phyloP scores from a whole-genome alignment of 1,140 invertebrate genomes.

The Apis cerana region DNA sequence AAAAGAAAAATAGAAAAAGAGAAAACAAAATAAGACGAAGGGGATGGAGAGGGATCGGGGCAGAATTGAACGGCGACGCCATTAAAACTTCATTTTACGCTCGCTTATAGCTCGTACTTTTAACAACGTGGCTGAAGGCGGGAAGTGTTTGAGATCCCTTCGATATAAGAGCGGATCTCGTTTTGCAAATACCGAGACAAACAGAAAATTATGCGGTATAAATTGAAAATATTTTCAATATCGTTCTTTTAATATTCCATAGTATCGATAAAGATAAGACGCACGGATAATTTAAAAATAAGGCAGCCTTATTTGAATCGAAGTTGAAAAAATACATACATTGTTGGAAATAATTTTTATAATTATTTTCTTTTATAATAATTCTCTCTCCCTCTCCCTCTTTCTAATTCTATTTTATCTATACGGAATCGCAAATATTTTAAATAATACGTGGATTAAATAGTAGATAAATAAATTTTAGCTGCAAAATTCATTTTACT shows the following conservation, averaged over 20 bases:
- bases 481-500: too few species aligned
- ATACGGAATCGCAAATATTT: too few species aligned
- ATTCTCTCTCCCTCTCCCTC: too few species aligned
- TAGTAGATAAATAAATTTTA: too few species aligned
- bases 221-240: constrained; percentile 19
- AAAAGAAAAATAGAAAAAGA: constrained; percentile 30
- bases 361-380: neutral
- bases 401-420: too few species aligned
- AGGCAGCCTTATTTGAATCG: neutral
- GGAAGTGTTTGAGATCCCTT: constrained; percentile 5
- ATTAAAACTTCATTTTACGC: constrained; percentile 64
- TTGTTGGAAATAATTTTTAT: neutral
- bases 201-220: constrained; percentile 8
- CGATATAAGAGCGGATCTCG: constrained; percentile 12
- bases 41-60: neutral
- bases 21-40: constrained; percentile 60
- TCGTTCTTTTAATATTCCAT: neutral
- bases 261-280: neutral
- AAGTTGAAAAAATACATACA: neutral
- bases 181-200: constrained; percentile 21
- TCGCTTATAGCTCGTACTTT: constrained; percentile 57
- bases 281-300: neutral
- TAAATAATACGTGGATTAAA: too few species aligned
- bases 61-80: constrained; percentile 52
- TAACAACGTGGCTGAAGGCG: constrained; percentile 52